Evolutionary conservation across 1,140 invertebrate genomes (phyloP), one percentile per base, ranked within the genome.

Genomic region (Zaprionus vittiger): DNA sequence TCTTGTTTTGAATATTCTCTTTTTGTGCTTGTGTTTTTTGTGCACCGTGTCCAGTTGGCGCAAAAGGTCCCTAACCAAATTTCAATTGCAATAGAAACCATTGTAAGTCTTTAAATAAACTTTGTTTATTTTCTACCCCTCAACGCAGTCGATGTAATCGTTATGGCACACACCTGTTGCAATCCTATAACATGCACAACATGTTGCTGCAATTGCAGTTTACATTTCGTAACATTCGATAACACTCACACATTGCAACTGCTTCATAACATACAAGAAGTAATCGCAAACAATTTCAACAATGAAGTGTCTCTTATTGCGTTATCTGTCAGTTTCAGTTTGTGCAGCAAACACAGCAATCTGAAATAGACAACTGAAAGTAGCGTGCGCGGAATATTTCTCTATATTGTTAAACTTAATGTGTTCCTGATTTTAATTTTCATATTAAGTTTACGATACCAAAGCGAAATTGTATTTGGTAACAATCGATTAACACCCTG

Each of bases 131-230:
- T 62, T 47, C 1, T 54, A 17, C n/a, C 31, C 24, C 28, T 60
- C 20, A 60, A 37, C 12, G 4, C 24, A 22, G 1, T 38, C 31
- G 17, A 28, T 62, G 5, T 20, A 62, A 28, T 15, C 47, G 22
- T 70, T 70, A 62, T 70, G 22, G 67, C 24, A 11, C 20, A 54
- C 67, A 70, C 57, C 67, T 70, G 67, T 54, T 54, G 57, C 44
- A 26, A 37, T 49, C 5, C 11, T 15, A 34, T 15, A 52, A 49
- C n/a, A 44, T 24, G 20, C 41, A 17, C 34, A 37, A 37, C 20
- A 17, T 24, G 47, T 47, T 6, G 15, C 6, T 44, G 15, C 6
- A 2, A 44, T 44, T 17, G 47, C 20, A 37, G 24, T 7, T 22
- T 15, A 12, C 34, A 66, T 38, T 34, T 12, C 34, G 37, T 66